phyloP scores from a whole-genome alignment of 1,140 invertebrate species.

The Conus ventricosus region DNA sequence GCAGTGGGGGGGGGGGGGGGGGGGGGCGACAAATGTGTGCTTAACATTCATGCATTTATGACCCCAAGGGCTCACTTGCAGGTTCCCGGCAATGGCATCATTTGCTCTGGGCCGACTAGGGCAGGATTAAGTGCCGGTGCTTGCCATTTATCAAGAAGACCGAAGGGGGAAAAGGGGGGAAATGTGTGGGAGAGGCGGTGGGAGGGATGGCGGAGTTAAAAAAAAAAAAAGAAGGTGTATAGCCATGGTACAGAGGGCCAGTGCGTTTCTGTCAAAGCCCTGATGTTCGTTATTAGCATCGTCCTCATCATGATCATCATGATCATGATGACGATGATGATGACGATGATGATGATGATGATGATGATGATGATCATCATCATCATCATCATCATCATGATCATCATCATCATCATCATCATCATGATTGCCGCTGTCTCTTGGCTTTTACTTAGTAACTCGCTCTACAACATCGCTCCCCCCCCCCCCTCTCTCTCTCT shows the following conservation, averaged over 20 bases:
- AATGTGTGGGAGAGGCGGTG: too few relatives aligned
- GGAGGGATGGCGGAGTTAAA: not conserved
- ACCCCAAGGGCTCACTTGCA: not conserved
- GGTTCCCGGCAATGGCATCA: not conserved
- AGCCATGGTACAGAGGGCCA: not conserved
- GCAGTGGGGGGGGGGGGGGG: not conserved
- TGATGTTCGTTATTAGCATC: too few relatives aligned
- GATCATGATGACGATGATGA: too few relatives aligned
- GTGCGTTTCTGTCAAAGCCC: not conserved
- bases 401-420: too few relatives aligned
- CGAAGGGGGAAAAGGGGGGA: not conserved
- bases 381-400: too few relatives aligned
- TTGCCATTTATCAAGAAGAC: not conserved
- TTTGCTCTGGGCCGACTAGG: not conserved
- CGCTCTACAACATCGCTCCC: not conserved
- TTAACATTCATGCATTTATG: conserved; percentile 4
- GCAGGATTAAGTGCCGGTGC: not conserved
- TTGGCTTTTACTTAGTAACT: too few relatives aligned
- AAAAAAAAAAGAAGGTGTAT: not conserved
- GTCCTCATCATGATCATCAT: too few relatives aligned
- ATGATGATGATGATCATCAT: too few relatives aligned
- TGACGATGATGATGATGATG: too few relatives aligned
- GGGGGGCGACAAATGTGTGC: not conserved
- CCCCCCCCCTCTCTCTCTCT: not conserved
- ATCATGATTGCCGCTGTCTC: too few relatives aligned